A percentile compares a stretch with the other conserved stretches of the same genome.
Conservation (phyloP, 2,113 vertebrate genomes). For the Planiliza haematocheilus region DNA sequence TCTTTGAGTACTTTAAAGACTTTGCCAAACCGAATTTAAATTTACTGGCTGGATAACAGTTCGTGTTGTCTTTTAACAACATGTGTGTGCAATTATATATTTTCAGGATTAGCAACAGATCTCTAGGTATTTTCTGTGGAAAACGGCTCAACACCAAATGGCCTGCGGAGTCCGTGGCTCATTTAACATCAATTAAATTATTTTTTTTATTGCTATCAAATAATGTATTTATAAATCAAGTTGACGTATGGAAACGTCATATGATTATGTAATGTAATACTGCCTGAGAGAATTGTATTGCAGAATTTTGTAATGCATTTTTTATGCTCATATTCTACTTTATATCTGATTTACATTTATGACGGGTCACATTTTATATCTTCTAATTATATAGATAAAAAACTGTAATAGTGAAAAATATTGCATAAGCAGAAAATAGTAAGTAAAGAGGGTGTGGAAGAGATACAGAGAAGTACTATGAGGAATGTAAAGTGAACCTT, state of each 20-base stretch:
- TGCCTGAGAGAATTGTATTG: neutral
- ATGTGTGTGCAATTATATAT: constrained; percentile 21
- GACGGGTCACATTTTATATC: neutral
- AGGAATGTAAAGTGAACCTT: constrained; percentile 21
- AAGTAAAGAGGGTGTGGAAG: neutral
- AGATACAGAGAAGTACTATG: constrained; percentile 2
- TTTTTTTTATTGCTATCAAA: constrained; percentile 1
- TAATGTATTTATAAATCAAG: neutral
- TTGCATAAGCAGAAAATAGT: constrained; percentile 1
- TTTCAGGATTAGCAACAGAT: constrained; percentile 13
- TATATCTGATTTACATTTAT: neutral
- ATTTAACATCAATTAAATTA: neutral
- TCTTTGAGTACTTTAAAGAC: constrained; percentile 52
- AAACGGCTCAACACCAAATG: neutral
- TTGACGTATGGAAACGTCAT: neutral
- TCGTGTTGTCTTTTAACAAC: constrained; percentile 21
- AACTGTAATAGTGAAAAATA: neutral
- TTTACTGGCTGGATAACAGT: constrained; percentile 21
- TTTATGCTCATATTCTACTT: neutral
- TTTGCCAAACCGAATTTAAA: constrained; percentile 44
- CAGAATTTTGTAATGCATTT: no score
- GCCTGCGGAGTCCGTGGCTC: neutral
- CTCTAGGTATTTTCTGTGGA: constrained; percentile 4
- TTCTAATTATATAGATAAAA: neutral
- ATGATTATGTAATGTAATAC: neutral